Evolutionary conservation across 2,797 vertebrate genomes (phyloP).

Genomic region (Peromyscus attwateri): DNA sequence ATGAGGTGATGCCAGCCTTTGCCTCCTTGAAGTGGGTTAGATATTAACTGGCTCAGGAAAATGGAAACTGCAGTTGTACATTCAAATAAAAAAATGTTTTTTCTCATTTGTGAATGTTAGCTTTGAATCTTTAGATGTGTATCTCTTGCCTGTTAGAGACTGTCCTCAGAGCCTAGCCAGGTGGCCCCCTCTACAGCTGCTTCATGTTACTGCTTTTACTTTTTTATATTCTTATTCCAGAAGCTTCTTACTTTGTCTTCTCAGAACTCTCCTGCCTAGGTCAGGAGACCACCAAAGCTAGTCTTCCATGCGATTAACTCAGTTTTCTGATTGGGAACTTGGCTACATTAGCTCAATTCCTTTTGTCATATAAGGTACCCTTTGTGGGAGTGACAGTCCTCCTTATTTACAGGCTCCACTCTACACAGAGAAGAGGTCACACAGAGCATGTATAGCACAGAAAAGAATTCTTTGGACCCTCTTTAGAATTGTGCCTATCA

Average conservation of each 20-base stretch:
- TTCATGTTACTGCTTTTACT: background rate
- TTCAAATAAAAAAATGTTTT: background rate
- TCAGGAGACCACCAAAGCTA: background rate
- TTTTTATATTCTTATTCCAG: background rate
- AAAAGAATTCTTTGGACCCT: background rate
- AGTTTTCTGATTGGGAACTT: background rate
- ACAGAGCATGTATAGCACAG: background rate
- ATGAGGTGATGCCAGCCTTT: background rate
- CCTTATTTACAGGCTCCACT: background rate
- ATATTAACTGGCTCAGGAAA: background rate
- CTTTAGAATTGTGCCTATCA: background rate
- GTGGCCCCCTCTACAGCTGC: background rate
- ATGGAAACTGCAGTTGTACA: background rate
- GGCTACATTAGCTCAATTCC: background rate
- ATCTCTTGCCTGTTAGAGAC: background rate
- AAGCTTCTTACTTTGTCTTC: background rate
- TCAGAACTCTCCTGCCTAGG: background rate
- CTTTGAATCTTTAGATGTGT: background rate
- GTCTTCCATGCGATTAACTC: background rate
- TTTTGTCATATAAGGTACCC: background rate
- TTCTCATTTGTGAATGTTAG: background rate
- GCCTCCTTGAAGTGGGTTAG: background rate
- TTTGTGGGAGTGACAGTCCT: background rate
- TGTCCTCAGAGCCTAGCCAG: background rate
- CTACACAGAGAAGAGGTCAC: no score